Evolutionary conservation across 2,888 invertebrate genomes (phyloP).

Genomic region (Didymodactylos carnosus): DNA sequence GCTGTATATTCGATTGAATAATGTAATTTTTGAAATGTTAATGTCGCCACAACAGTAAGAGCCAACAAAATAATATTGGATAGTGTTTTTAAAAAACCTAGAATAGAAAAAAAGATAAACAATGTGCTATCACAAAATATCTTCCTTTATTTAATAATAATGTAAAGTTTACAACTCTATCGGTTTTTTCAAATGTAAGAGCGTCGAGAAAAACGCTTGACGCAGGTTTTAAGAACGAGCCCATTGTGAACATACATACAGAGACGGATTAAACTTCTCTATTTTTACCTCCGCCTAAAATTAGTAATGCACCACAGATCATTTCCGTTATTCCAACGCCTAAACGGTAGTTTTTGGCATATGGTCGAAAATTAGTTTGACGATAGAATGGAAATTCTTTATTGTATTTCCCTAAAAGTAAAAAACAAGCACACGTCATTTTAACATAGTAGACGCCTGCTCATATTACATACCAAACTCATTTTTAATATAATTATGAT

Average conservation of each 20-base stretch:
- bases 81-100: not conserved
- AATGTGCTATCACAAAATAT: too few species aligned
- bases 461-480: too few species aligned
- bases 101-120: too few species aligned
- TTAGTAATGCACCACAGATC: not conserved
- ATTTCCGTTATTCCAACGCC: not conserved
- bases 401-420: constrained; percentile 11
- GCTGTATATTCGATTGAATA: not conserved
- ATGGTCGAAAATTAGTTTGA: constrained; percentile 10
- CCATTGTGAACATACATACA: too few species aligned
- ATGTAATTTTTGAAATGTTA: not conserved
- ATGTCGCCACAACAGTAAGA: not conserved
- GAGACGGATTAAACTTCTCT: too few species aligned
- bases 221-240: too few species aligned
- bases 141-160: not conserved
- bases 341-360: constrained; percentile 10
- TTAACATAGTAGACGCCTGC: too few species aligned
- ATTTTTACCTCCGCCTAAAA: too few species aligned
- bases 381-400: constrained; percentile 13
- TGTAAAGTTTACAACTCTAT: too few species aligned
- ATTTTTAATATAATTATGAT: constrained; percentile 6
- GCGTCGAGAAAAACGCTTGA: too few species aligned
- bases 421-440: too few species aligned
- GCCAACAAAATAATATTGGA: not conserved
- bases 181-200: too few species aligned